Percentiles rank a stretch among this genome's conserved stretches.
Evolutionary conservation across 2,113 vertebrate genomes (phyloP).

Genomic region (Clarias gariepinus): DNA sequence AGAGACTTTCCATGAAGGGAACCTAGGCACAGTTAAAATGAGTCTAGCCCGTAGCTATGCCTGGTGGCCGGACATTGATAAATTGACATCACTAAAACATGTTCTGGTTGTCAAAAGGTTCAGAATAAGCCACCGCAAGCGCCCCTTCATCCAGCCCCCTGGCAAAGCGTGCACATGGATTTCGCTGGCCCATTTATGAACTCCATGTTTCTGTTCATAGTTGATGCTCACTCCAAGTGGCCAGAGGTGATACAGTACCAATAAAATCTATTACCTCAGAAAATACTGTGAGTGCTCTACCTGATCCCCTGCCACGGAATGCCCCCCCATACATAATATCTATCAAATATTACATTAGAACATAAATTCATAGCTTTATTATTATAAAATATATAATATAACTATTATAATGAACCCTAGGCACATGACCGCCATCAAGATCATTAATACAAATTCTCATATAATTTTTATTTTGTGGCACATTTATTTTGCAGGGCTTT

Average conservation of each 20-base stretch:
- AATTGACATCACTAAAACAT: constrained; percentile 29
- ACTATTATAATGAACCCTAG: too few relatives aligned
- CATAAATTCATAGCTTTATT: too few relatives aligned
- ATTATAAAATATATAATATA: too few relatives aligned
- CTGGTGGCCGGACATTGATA: constrained; percentile 44
- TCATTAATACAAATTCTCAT: too few relatives aligned
- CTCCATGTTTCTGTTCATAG: constrained; percentile 38
- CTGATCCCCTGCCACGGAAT: too few relatives aligned
- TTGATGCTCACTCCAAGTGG: constrained; percentile 42
- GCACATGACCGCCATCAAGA: too few relatives aligned
- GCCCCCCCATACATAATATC: too few relatives aligned
- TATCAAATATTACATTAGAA: too few relatives aligned
- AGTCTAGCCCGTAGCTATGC: constrained; percentile 36
- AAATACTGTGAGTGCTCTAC: not conserved
- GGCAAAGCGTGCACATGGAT: constrained; percentile 35
- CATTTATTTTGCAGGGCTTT: too few relatives aligned
- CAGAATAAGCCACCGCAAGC: constrained; percentile 31
- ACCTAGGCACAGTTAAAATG: constrained; percentile 33
- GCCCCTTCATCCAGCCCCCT: constrained; percentile 38
- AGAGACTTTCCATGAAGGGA: not conserved
- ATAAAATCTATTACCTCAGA: constrained; percentile 37
- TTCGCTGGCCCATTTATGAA: constrained; percentile 38
- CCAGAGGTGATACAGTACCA: constrained; percentile 20
- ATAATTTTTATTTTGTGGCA: too few relatives aligned
- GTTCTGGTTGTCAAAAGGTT: constrained; percentile 13